A percentile compares a stretch with the other conserved stretches of the same genome.
These are phyloP conservation scores for Cettia cetti DNA, from an alignment of 2,113 vertebrate genomes.

Conservation along the genomic window DNA sequence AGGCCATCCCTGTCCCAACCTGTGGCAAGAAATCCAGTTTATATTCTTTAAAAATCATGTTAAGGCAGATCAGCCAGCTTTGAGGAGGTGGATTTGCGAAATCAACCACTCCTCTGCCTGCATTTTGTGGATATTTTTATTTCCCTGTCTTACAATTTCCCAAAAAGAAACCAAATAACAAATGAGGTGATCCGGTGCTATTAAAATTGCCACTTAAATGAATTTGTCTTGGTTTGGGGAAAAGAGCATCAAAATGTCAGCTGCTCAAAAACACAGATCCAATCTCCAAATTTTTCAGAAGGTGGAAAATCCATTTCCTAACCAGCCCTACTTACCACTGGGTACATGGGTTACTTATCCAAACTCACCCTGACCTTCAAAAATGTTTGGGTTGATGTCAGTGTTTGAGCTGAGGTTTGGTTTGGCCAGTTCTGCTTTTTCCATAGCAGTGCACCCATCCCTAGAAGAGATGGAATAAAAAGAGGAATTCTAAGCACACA, in stretches of 20 bases:
- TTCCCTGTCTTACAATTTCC: not conserved
- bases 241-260: not conserved
- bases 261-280: not conserved
- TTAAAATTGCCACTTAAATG: not conserved
- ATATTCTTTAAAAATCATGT: too few species aligned
- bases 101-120: not conserved
- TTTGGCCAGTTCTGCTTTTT: conserved; percentile 51
- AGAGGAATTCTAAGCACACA: not conserved
- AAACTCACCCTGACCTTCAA: conserved; percentile 62
- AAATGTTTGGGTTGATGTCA: conserved; percentile 65
- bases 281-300: not conserved
- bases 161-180: not conserved
- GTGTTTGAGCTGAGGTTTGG: conserved; percentile 67
- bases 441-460: conserved; percentile 38
- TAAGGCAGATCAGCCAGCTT: not conserved
- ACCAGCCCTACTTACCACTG: conserved; percentile 57
- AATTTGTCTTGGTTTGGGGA: not conserved
- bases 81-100: not conserved
- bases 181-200: not conserved
- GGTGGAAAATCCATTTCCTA: conserved; percentile 65
- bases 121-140: not conserved
- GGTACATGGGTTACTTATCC: conserved; percentile 58
- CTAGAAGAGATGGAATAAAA: conserved; percentile 52
- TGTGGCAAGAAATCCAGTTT: not conserved
- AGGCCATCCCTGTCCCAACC: not conserved